Base-by-base conservation (phyloP, 2,113 vertebrate species). In the Odocoileus virginianus region DNA sequence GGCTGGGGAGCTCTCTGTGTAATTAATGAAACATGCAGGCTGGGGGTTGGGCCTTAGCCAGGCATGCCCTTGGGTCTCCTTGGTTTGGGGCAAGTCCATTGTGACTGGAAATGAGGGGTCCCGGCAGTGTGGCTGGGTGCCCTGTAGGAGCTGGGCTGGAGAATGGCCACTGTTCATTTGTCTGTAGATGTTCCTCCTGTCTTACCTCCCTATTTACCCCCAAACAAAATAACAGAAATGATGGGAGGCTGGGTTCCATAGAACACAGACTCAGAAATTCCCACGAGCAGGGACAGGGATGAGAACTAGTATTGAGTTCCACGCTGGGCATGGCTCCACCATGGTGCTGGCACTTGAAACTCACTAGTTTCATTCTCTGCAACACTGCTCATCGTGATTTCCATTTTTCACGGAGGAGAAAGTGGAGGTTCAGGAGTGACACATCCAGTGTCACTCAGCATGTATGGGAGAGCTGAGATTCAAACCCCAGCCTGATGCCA, bases 351-450 rank as follows among this genome's bases (percentile, higher is more conserved):
- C 54, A 28, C 84, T 19, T 11, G 19, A 21, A 4, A 9, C n/a
- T 76, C 47, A 11, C 87, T 79, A 25, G 23, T 95, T 90, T 85
- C 67, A 27, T 85, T 92, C 87, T 60, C 23, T 88, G 52, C 47
- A n/a, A 0, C 4, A 10, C 11, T 86, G 71, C 17, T 23, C 82
- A 16, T 58, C 3, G 36, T 74, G 40, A 25, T 21, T 54, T 94
- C n/a, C 14, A 3, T 58, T 54, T 82, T 88, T 43, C 23, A 61
- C 16, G 13, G 94, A 67, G 21, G 54, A 92, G 61, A 81, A 95
- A 78, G 84, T 60, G 16, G 36, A 86, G 76, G 54, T 95, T 94
- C 71, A 50, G 33, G 27, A 33, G 61, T 57, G 57, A n/a, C 79
- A 25, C 54, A 40, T 10, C 36, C 90, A 84, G 0, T 79, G 95